These are phyloP conservation scores for Microctonus brassicae DNA, from an alignment of 2,888 invertebrate species.

Conservation along the genomic window DNA sequence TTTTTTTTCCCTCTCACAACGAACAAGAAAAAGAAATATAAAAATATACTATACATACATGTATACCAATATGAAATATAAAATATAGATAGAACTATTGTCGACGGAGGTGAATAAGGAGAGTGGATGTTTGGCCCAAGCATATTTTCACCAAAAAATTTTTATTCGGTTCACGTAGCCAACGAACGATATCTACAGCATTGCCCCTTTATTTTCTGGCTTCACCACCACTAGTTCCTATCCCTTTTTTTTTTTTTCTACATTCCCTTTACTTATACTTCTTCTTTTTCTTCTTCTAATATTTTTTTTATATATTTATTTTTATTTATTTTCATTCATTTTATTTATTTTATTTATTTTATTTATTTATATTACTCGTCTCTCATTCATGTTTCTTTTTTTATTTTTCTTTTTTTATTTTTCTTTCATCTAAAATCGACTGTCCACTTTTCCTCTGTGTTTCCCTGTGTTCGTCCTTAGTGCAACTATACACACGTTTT, in stretches of 20 bases:
- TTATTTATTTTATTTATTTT: slow-evolving; percentile 4
- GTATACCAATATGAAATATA: too few relatives aligned
- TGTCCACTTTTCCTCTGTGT: slow-evolving; percentile 24
- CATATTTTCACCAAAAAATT: slow-evolving; percentile 34
- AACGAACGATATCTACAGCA: slow-evolving; percentile 9
- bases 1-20: background rate
- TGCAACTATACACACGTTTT: background rate
- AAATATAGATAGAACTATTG: slow-evolving; percentile 1
- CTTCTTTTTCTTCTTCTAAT: background rate
- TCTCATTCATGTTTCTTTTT: background rate
- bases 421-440: slow-evolving; percentile 21
- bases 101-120: slow-evolving; percentile 5
- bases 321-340: background rate
- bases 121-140: slow-evolving; percentile 26
- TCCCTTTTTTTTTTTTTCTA: too few relatives aligned
- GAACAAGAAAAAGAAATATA: background rate
- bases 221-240: slow-evolving; percentile 16
- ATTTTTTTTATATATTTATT: background rate
- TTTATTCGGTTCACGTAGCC: slow-evolving; percentile 43
- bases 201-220: slow-evolving; percentile 28
- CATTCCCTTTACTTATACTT: slow-evolving; percentile 10
- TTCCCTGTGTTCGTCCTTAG: background rate
- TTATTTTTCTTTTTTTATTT: slow-evolving; percentile 7
- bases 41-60: background rate
- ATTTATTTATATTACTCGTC: too few relatives aligned